Conservation (phyloP, 1,140 invertebrate species). For the Pogonomyrmex barbatus region DNA sequence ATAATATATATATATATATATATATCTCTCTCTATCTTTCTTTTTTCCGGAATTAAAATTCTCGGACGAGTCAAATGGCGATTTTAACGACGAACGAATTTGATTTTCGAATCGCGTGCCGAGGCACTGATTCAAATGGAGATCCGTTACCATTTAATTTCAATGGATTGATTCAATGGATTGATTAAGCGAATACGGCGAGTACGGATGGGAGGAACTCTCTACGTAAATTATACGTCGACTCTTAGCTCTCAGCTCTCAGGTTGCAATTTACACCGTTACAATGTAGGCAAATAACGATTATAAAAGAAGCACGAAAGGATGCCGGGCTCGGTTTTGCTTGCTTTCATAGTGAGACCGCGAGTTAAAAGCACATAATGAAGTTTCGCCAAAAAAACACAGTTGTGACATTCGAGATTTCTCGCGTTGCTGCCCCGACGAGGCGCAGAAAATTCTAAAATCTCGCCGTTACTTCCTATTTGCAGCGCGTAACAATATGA, state of each 20-base stretch:
- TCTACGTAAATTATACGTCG: constrained; percentile 6
- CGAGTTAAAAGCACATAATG: constrained; percentile 6
- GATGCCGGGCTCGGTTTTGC: not conserved
- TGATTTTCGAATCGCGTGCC: not conserved
- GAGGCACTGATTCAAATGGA: not conserved
- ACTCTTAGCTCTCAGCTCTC: not conserved
- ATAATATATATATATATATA: not conserved
- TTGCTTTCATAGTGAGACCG: not conserved
- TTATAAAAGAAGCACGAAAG: not conserved
- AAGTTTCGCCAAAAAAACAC: not conserved
- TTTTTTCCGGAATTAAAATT: not conserved
- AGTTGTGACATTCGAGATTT: not conserved
- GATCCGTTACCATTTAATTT: constrained; percentile 14
- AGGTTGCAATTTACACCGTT: not conserved
- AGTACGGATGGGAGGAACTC: not conserved
- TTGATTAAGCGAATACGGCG: not conserved
- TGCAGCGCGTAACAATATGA: constrained; percentile 19
- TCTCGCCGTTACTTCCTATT: constrained; percentile 15
- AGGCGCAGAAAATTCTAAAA: not conserved
- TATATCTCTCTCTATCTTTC: not conserved
- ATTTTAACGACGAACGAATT: not conserved
- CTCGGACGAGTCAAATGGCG: not conserved
- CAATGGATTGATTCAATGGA: not conserved
- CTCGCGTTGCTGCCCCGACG: not conserved
- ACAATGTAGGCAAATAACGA: not conserved